Evolutionary conservation across 1,140 invertebrate species (phyloP).

Genomic region (Leptinotarsa defecta): DNA sequence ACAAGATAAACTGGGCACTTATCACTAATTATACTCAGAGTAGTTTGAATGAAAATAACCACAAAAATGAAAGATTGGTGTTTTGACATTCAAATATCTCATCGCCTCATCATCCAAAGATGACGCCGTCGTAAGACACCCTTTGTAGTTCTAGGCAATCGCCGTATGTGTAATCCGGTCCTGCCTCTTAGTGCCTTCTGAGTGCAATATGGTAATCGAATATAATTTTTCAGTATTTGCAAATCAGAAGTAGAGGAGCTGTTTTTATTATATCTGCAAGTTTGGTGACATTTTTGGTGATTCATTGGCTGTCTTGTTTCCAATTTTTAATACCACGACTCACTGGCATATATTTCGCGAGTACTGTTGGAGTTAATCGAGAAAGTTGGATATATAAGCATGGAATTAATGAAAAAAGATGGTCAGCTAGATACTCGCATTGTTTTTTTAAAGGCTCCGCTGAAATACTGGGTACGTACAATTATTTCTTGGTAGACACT

Average conservation of each 20-base stretch:
- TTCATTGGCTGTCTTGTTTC: constrained; percentile 1
- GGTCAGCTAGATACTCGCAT: background rate
- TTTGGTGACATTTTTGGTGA: background rate
- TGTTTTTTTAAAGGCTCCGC: background rate
- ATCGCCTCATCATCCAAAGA: no score
- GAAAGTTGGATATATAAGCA: background rate
- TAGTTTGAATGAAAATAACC: no score
- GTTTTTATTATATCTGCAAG: background rate
- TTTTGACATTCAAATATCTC: no score
- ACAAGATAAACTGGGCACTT: no score
- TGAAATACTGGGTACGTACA: background rate
- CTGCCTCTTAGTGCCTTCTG: background rate
- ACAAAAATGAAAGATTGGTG: no score
- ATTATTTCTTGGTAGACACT: no score
- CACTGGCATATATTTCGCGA: background rate
- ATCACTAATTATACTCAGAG: no score
- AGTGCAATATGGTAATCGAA: background rate
- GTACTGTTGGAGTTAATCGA: background rate
- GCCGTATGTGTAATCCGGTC: no score
- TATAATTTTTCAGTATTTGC: background rate
- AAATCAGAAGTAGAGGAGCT: background rate
- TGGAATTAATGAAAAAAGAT: background rate
- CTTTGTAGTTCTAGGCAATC: no score
- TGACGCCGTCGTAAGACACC: no score
- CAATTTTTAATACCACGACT: background rate